These are phyloP conservation scores for Apostichopus californicus DNA, from an alignment of 35 echinoderm and acorn worm genomes.

Conservation along the genomic window DNA sequence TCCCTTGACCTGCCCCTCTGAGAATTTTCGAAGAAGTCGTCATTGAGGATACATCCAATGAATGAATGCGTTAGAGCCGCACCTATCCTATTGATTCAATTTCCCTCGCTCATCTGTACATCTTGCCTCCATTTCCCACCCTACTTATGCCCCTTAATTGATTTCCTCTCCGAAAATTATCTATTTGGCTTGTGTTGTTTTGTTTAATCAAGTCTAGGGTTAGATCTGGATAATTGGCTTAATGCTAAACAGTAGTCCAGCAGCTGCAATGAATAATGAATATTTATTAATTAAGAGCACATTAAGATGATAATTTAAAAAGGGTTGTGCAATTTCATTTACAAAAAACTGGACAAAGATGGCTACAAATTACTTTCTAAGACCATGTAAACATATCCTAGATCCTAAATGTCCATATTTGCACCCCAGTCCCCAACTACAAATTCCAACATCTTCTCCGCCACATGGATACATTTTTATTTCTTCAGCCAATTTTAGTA, in stretches of 20 bases:
- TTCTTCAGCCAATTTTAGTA: no score
- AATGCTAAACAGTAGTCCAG: background rate
- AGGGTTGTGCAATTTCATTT: no score
- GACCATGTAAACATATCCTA: no score
- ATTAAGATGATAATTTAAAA: no score
- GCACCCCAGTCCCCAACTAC: no score
- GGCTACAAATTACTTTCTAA: no score
- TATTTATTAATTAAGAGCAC: no score
- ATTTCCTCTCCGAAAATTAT: background rate
- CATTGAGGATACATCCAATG: constrained; percentile 17
- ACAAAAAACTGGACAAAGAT: no score
- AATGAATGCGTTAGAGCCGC: background rate
- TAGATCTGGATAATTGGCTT: background rate
- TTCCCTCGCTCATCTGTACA: background rate
- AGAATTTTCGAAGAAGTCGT: background rate
- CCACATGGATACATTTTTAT: no score
- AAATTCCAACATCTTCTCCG: no score
- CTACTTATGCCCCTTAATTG: background rate
- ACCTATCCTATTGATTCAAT: constrained; percentile 4
- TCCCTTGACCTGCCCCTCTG: background rate
- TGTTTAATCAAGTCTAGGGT: background rate
- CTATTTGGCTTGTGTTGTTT: constrained; percentile 1
- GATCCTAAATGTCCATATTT: no score
- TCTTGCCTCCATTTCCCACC: constrained; percentile 16
- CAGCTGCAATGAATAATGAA: background rate